Conservation (phyloP, 2,888 invertebrate genomes). For the Galerucella calmariensis region DNA sequence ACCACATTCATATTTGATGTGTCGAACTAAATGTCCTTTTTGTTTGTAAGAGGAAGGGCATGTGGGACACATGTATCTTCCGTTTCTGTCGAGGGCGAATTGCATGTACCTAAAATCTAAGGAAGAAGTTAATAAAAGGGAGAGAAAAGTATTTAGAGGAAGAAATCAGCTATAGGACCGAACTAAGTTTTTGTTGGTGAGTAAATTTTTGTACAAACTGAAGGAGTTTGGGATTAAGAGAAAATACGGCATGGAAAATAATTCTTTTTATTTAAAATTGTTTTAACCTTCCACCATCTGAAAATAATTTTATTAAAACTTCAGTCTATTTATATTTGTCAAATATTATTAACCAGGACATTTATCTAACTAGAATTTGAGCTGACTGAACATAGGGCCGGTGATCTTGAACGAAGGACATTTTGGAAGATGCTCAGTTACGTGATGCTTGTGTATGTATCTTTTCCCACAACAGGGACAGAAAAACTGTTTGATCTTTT, state of each 20-base stretch:
- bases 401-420: conserved; percentile 17
- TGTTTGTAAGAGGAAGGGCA: conserved; percentile 57
- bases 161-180: not conserved
- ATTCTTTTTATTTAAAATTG: no score
- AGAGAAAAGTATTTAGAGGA: not conserved
- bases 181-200: not conserved
- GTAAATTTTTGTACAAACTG: no score
- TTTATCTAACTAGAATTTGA: not conserved
- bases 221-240: no score
- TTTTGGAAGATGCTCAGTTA: conserved; percentile 37
- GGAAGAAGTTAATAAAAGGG: not conserved
- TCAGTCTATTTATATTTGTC: not conserved
- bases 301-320: no score
- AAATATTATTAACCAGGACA: not conserved
- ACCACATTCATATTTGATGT: conserved; percentile 59
- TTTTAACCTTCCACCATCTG: no score
- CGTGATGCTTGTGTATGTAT: conserved; percentile 44
- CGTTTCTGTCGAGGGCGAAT: conserved; percentile 55
- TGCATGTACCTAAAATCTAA: conserved; percentile 55
- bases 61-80: conserved; percentile 54
- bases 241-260: no score
- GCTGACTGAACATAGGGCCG: not conserved
- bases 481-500: conserved; percentile 48
- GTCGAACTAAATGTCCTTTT: conserved; percentile 56
- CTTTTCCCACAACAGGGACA: conserved; percentile 46